Base-by-base conservation (phyloP, 2,888 invertebrate species). In the Parthenolecanium corni region DNA sequence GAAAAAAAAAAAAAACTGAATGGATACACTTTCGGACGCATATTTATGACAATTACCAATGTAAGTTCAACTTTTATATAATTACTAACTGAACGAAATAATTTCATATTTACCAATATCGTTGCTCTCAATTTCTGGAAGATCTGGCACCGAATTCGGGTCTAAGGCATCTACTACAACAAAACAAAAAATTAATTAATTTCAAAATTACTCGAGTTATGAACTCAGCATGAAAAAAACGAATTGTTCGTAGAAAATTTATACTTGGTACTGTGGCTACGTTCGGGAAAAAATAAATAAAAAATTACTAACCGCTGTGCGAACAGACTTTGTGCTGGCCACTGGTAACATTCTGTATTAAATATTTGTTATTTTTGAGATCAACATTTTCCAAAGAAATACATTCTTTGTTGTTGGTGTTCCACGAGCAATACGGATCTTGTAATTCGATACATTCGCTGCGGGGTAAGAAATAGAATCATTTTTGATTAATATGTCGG, bases 401-500 rank as follows among this genome's bases (percentile, higher is more conserved):
- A 70, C 82, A 82, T n/a, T 72, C 71, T 63, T 75, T 73, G 67
- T 76, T 75, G 52, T 76, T 75, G 5, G 83, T 81, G 73, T 92
- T 89, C 96, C 96, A 98, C 20, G 93, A 93, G 75, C 97, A 98
- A 73, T 96, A 93, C 0, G 97, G 97, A 77, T 98, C 97, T 77
- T 94, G 92, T 65, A 95, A 78, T 36, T 83, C 82, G 3, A 97
- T 84, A 74, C 97, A 98, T 69, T 86, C 84, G 67, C 86, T 83
- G 76, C 77, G 87, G 75, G 74, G 40, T n/a, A 25, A 14, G 14
- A 49, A 49, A 49, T 16, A 31, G 9, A 31, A 31, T 31, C 16
- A 16, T 31, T 31, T 31, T 31, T 31, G 31, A 4, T 9, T 4
- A 31, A 31, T n/a, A n/a, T n/a, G n/a, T n/a, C n/a, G n/a, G n/a